These are phyloP conservation scores for Rhopalosiphum nymphaeae DNA, from an alignment of 2,888 invertebrate genomes.

Conservation along the genomic window DNA sequence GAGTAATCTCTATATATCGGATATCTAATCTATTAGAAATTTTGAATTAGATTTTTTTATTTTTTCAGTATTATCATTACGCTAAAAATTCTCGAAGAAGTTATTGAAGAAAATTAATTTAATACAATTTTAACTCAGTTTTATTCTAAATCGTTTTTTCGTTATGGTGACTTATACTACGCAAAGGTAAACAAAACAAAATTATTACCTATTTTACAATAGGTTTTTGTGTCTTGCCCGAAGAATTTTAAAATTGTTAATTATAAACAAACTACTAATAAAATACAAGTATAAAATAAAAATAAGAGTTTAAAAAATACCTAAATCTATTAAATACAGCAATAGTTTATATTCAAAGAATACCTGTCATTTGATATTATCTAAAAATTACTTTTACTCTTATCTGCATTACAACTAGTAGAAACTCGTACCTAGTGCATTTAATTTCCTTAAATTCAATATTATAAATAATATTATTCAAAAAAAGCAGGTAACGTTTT, in stretches of 20 bases:
- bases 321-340: background rate
- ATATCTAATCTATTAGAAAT: background rate
- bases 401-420: background rate
- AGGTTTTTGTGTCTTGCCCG: background rate
- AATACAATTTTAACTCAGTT: background rate
- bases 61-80: background rate
- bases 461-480: slow-evolving; percentile 20
- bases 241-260: background rate
- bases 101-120: background rate
- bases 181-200: background rate
- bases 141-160: background rate
- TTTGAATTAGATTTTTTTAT: background rate
- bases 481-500: background rate
- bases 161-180: background rate
- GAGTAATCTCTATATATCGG: background rate
- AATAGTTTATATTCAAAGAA: background rate
- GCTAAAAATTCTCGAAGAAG: background rate
- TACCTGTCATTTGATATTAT: background rate
- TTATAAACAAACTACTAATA: background rate
- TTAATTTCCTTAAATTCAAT: background rate
- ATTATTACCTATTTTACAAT: background rate
- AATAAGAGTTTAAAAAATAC: background rate
- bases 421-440: background rate
- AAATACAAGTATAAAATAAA: background rate
- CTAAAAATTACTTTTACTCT: slow-evolving; percentile 12